A percentile compares a stretch with the other conserved stretches of the same genome.
phyloP scores from a whole-genome alignment of 2,888 invertebrate genomes.

The Bombylius major region DNA sequence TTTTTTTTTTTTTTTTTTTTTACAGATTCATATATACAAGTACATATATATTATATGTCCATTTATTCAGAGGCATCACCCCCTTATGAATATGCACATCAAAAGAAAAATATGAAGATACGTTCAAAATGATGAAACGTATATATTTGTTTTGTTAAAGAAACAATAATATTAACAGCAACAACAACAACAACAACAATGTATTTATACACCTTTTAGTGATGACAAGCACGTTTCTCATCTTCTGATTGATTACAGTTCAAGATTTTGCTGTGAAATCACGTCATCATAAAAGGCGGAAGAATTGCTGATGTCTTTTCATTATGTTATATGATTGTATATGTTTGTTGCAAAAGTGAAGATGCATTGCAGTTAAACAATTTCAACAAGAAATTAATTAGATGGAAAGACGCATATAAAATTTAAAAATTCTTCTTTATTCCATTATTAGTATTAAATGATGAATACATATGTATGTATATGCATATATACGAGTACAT shows the following conservation, averaged over 20 bases:
- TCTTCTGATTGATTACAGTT: constrained; percentile 1
- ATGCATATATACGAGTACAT: not conserved
- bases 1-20: too few relatives aligned
- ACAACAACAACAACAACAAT: too few relatives aligned
- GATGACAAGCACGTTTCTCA: not conserved
- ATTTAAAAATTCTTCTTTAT: not conserved
- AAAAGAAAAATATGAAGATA: not conserved
- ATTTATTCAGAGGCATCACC: not conserved
- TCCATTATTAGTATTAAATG: too few relatives aligned
- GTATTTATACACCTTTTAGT: not conserved
- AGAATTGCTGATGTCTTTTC: not conserved
- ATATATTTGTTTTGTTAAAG: too few relatives aligned
- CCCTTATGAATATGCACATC: constrained; percentile 3
- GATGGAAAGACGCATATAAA: too few relatives aligned
- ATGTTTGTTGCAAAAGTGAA: too few relatives aligned
- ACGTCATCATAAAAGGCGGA: constrained; percentile 2
- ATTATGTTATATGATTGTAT: too few relatives aligned
- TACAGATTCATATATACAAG: too few relatives aligned
- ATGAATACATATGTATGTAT: too few relatives aligned
- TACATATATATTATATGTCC: too few relatives aligned
- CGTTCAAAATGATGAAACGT: not conserved
- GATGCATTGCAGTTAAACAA: not conserved
- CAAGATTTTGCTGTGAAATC: constrained; percentile 4
- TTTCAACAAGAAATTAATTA: not conserved
- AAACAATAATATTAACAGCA: too few relatives aligned